Evolutionary conservation across 1,140 invertebrate species (phyloP).

Genomic region (Diuraphis noxia): DNA sequence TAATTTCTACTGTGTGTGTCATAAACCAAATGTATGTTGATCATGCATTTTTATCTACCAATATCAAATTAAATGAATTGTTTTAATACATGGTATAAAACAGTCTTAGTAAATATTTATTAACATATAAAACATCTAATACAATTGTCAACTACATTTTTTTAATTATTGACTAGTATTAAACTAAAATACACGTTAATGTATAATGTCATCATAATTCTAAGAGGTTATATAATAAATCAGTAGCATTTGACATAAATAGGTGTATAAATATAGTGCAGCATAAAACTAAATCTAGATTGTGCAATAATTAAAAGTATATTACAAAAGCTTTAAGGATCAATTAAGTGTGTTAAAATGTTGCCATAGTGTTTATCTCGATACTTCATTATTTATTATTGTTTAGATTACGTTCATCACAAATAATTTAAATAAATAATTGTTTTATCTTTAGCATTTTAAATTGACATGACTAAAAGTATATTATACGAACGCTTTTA

Average conservation of each 20-base stretch:
- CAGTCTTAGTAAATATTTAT: constrained; percentile 22
- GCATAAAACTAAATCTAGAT: background rate
- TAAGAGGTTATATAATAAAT: constrained; percentile 10
- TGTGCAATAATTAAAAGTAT: background rate
- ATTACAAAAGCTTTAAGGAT: background rate
- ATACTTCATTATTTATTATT: background rate
- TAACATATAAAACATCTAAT: constrained; percentile 27
- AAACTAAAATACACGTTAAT: constrained; percentile 24
- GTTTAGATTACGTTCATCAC: background rate
- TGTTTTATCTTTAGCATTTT: background rate
- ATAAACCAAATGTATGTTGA: background rate
- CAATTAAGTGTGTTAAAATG: background rate
- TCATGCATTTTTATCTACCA: background rate
- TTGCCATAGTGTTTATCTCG: background rate
- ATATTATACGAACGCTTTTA: background rate
- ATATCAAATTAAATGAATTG: background rate
- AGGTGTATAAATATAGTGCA: background rate
- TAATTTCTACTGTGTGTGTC: background rate
- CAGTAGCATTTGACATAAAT: background rate
- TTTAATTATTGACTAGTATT: constrained; percentile 42
- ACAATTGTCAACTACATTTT: constrained; percentile 6
- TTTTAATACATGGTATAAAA: constrained; percentile 26
- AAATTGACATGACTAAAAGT: background rate
- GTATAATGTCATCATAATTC: background rate
- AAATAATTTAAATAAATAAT: background rate